Base-by-base conservation (phyloP, 2,113 vertebrate genomes). In the Eulacestoma nigropectus region DNA sequence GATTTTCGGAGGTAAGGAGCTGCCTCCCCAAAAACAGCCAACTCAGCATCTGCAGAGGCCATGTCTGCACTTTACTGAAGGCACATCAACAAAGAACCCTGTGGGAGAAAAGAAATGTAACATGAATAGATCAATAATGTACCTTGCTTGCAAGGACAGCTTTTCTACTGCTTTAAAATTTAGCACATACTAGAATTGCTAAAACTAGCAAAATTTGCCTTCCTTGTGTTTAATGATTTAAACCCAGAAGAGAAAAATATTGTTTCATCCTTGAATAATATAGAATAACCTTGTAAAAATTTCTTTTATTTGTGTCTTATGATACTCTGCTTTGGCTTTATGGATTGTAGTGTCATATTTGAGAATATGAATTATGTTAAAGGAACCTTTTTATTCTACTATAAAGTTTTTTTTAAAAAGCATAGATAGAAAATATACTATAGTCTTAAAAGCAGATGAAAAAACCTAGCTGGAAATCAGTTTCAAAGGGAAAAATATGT, bases 1-100 rank as follows among this genome's bases (percentile, higher is more conserved):
- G 98, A 91, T 19, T 98, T 98, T 7, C 98, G 97, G 69, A 98
- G 98, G 64, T n/a, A 87, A 55, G 85, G 85, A 72, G 85, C 85
- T 0, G 85, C 85, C 65, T 87, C 85, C 11, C 85, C 85, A 72
- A 87, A 87, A 5, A 30, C 1, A 4, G 76, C 76, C 76, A 79
- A 15, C 11, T 88, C 85, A 98, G 85, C 75, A 32, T 87, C 85
- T 49, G 1, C 47, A 63, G 85, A 63, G 1, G 30, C 0, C 85
- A 88, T 88, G 42, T 11, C 6, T 91, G 73, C 29, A 1, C 44
- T 72, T 96, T 93, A 97, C 18, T 79, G 87, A 81, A 42, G 30
- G 25, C 57, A 91, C n/a, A 63, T 83, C 83, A 74, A 18, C 42
- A 62, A 33, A 75, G 55, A 85, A 85, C 12, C 39, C 79, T 97